A percentile compares a stretch with the other conserved stretches of the same genome.
phyloP scores from a whole-genome alignment of 2,113 vertebrate genomes.

The Megaceryle torquata region DNA sequence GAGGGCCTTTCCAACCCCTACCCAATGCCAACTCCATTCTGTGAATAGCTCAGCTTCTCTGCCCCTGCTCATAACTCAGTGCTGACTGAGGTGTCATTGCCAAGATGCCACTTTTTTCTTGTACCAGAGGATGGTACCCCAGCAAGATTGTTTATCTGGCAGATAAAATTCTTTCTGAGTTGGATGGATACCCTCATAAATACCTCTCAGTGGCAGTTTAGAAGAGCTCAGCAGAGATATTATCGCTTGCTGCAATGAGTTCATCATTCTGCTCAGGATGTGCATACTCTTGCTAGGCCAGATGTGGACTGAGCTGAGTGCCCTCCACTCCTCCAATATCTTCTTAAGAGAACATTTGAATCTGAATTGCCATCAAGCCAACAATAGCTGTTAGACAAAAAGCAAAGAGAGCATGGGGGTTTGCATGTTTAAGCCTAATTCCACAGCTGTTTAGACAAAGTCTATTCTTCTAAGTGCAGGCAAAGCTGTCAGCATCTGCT shows the following conservation, averaged over 20 bases:
- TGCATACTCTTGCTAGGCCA: not conserved
- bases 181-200: not conserved
- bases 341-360: not conserved
- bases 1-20: too few species aligned
- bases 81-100: not conserved
- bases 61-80: not conserved
- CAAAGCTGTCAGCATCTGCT: not conserved
- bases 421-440: not conserved
- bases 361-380: not conserved
- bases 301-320: not conserved
- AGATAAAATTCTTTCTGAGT: not conserved
- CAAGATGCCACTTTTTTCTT: not conserved
- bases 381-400: not conserved
- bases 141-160: not conserved
- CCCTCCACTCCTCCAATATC: not conserved
- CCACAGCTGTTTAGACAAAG: not conserved
- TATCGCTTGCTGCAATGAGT: fast-evolving
- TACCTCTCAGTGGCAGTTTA: not conserved
- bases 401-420: not conserved
- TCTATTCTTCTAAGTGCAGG: not conserved
- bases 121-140: not conserved
- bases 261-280: not conserved
- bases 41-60: not conserved
- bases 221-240: not conserved
- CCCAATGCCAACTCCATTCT: too few species aligned